These are phyloP conservation scores for Falcunculus frontatus DNA, from an alignment of 2,113 vertebrate species.

Conservation along the genomic window DNA sequence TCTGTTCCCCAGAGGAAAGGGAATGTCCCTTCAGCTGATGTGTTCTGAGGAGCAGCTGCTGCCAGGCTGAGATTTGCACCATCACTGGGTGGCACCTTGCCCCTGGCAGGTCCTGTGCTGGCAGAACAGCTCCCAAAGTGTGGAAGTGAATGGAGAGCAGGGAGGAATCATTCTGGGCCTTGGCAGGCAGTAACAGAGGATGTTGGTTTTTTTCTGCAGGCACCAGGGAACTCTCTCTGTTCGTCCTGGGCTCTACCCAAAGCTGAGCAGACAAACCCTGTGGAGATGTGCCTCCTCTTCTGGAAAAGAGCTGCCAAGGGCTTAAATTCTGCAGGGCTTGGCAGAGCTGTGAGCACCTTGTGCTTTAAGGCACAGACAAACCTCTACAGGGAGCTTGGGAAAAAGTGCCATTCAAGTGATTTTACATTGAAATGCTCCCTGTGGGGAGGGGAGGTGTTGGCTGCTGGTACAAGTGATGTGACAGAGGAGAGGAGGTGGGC, in stretches of 20 bases:
- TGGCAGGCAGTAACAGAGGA: neutral
- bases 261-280: neutral
- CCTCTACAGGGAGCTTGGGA: neutral
- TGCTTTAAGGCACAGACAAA: neutral
- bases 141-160: neutral
- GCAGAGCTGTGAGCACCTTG: accelerated
- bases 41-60: neutral
- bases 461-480: neutral
- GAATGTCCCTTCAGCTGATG: neutral
- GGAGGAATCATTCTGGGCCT: neutral
- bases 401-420: neutral
- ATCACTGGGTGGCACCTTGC: neutral
- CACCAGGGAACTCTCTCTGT: neutral
- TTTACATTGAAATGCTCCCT: neutral
- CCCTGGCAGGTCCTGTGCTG: neutral
- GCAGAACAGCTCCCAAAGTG: neutral
- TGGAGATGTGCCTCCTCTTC: neutral
- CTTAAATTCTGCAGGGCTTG: neutral
- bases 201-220: neutral
- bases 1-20: neutral
- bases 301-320: neutral
- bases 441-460: neutral
- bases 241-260: neutral
- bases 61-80: neutral
- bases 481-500: neutral